Conservation (phyloP, 2,797 vertebrate species). For the Trichosurus vulpecula region DNA sequence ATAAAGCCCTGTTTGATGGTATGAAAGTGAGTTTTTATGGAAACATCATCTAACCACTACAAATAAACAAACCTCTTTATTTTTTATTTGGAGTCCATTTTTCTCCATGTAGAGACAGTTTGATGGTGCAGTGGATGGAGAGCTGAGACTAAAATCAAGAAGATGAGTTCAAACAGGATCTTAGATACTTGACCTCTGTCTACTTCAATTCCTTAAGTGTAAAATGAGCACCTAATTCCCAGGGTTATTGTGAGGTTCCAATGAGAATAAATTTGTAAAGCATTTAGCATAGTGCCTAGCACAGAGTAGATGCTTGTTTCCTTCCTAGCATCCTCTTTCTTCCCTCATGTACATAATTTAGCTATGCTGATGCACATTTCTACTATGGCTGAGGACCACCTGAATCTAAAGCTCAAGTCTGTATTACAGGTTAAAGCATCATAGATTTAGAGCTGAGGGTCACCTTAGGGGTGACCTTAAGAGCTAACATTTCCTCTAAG, state of each 20-base stretch:
- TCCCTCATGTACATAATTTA: neutral
- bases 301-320: neutral
- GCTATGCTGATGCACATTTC: neutral
- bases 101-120: neutral
- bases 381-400: conserved; percentile 12
- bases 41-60: neutral
- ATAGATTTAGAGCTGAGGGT: neutral
- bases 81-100: neutral
- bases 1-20: neutral
- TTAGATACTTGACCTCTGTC: neutral
- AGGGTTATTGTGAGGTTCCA: neutral
- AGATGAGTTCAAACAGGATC: neutral
- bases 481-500: neutral
- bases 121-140: too few species aligned
- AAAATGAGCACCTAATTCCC: neutral
- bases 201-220: neutral
- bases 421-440: neutral
- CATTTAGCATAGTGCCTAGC: neutral
- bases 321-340: neutral
- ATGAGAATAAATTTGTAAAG: neutral
- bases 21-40: neutral
- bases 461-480: neutral
- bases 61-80: neutral
- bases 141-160: too few species aligned
- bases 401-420: conserved; percentile 16